phyloP scores from a whole-genome alignment of 2,888 invertebrate genomes.

The Opisthograptis luteolata region DNA sequence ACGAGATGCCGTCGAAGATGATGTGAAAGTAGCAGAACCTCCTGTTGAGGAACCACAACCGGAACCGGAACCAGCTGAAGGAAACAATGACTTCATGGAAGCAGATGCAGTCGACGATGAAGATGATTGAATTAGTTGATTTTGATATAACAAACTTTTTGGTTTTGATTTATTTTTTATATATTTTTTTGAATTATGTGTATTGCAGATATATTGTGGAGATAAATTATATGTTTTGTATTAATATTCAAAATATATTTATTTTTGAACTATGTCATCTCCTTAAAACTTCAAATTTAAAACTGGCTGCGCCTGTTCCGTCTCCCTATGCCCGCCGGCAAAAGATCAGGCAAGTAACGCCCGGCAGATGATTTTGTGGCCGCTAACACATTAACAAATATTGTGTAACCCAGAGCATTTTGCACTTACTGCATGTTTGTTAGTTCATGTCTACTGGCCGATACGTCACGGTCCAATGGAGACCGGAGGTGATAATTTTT shows the following conservation, averaged over 20 bases:
- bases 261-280: too few relatives aligned
- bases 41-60: not conserved
- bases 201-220: not conserved
- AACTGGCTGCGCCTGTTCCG: too few relatives aligned
- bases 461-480: not conserved
- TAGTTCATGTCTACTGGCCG: not conserved
- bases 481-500: constrained; percentile 7
- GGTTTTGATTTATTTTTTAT: constrained; percentile 1
- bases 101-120: constrained; percentile 7
- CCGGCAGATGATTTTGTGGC: too few relatives aligned
- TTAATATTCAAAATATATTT: too few relatives aligned
- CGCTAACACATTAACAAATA: not conserved
- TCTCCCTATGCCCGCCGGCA: too few relatives aligned
- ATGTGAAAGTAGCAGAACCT: constrained; percentile 46
- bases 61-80: constrained; percentile 5
- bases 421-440: not conserved
- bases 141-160: too few relatives aligned
- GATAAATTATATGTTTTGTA: not conserved
- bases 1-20: constrained; percentile 1
- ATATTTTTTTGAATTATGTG: not conserved
- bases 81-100: constrained; percentile 20
- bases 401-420: not conserved
- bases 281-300: too few relatives aligned
- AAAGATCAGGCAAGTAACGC: too few relatives aligned
- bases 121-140: too few relatives aligned